phyloP scores from a whole-genome alignment of 2,888 invertebrate species.

The Drosophila formosana region DNA sequence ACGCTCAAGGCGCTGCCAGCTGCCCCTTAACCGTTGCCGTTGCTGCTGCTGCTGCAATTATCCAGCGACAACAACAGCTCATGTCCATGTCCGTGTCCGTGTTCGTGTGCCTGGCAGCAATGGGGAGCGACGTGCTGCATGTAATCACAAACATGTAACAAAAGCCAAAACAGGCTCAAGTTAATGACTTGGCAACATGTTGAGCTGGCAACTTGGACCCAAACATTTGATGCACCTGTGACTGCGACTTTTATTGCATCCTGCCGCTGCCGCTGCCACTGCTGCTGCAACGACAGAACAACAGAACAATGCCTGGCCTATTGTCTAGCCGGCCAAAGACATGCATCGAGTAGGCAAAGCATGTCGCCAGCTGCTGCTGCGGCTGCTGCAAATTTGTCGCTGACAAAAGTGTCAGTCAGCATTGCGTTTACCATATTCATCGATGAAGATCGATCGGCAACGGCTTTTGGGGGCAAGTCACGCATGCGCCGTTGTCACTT shows the following conservation, averaged over 20 bases:
- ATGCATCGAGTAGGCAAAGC: constrained; percentile 8
- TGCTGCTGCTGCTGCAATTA: constrained; percentile 53
- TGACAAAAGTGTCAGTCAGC: constrained; percentile 62
- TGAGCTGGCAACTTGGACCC: constrained; percentile 55
- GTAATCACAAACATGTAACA: constrained; percentile 77
- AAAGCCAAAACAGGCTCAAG: constrained; percentile 78
- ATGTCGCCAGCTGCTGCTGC: constrained; percentile 52
- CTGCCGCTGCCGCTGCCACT: constrained; percentile 45
- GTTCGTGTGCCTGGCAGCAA: constrained; percentile 37
- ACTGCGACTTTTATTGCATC: constrained; percentile 76
- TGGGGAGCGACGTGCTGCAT: constrained; percentile 7
- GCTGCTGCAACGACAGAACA: no score
- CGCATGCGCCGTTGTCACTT: constrained; percentile 76
- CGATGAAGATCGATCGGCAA: constrained; percentile 1
- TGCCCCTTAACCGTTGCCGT: constrained; percentile 25
- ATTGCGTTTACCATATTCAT: constrained; percentile 60
- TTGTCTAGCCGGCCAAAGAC: constrained; percentile 58
- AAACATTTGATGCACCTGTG: constrained; percentile 69
- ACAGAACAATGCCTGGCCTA: constrained; percentile 57
- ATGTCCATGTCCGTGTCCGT: constrained; percentile 51
- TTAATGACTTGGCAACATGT: constrained; percentile 80
- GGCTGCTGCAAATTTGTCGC: constrained; percentile 60
- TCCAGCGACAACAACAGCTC: constrained; percentile 56
- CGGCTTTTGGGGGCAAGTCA: constrained; percentile 58
- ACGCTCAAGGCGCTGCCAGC: constrained; percentile 69